These are phyloP conservation scores for Perognathus longimembris DNA, from an alignment of 2,113 vertebrate genomes.

Conservation along the genomic window DNA sequence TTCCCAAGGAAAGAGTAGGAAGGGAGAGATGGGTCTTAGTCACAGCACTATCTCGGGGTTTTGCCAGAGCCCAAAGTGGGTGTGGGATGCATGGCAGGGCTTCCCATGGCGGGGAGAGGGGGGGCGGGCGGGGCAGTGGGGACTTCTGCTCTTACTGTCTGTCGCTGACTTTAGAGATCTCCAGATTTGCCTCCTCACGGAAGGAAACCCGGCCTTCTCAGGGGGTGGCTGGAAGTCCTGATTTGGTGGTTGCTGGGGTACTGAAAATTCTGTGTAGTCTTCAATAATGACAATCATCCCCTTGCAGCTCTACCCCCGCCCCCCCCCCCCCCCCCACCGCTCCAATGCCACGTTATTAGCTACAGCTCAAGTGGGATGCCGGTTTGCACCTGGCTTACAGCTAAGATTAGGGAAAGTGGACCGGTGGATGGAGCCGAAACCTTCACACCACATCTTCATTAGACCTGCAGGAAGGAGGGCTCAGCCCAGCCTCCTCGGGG, in stretches of 20 bases:
- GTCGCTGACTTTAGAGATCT: slow-evolving; percentile 48
- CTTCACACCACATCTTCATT: slow-evolving; percentile 41
- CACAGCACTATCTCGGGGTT: slow-evolving; percentile 52
- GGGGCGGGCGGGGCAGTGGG: slow-evolving; percentile 2
- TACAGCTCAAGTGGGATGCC: slow-evolving; percentile 11
- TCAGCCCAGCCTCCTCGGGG: not conserved
- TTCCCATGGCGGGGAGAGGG: too few relatives aligned
- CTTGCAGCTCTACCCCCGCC: slow-evolving; percentile 27
- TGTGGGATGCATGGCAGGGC: slow-evolving; percentile 43
- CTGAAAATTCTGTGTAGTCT: not conserved
- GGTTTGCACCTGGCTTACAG: slow-evolving; percentile 55
- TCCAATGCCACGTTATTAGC: too few relatives aligned
- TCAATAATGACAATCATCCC: slow-evolving; percentile 37
- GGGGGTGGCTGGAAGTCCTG: slow-evolving; percentile 51
- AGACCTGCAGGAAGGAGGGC: slow-evolving; percentile 22
- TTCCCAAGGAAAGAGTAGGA: slow-evolving; percentile 48
- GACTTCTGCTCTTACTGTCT: slow-evolving; percentile 53
- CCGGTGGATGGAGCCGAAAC: slow-evolving; percentile 54
- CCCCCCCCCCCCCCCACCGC: too few relatives aligned
- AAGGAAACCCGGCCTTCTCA: slow-evolving; percentile 56
- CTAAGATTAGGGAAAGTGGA: slow-evolving; percentile 38
- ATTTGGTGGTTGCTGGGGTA: slow-evolving; percentile 30
- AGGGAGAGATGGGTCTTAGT: slow-evolving; percentile 29
- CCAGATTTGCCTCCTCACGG: slow-evolving; percentile 50
- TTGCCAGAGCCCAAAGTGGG: slow-evolving; percentile 23